A percentile compares a stretch with the other conserved stretches of the same genome.
Evolutionary conservation across 35 echinoderm and acorn worm species (phyloP).

Genomic region (Strongylocentrotus purpuratus): DNA sequence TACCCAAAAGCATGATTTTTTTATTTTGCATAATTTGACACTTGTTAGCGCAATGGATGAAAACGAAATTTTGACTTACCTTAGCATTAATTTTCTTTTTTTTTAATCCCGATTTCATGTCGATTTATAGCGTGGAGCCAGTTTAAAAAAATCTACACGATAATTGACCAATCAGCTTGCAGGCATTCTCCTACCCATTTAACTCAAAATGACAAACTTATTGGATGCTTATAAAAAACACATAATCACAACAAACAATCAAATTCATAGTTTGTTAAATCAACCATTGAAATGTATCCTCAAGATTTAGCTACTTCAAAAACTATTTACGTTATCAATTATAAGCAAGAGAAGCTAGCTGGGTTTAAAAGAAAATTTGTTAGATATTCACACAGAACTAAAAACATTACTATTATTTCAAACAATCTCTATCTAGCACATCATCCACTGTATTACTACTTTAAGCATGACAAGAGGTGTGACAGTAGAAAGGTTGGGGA

Average conservation of each 20-base stretch:
- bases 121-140: too few species aligned
- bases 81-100: too few species aligned
- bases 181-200: too few species aligned
- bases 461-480: not conserved
- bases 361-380: not conserved
- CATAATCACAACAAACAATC: too few species aligned
- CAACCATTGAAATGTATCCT: not conserved
- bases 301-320: too few species aligned
- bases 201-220: not conserved
- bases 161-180: too few species aligned
- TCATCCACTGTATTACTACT: not conserved
- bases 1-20: too few species aligned
- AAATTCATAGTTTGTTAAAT: not conserved
- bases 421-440: not conserved
- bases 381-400: not conserved
- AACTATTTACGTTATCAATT: not conserved
- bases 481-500: not conserved
- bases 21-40: too few species aligned
- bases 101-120: too few species aligned
- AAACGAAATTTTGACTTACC: too few species aligned
- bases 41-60: too few species aligned
- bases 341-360: not conserved
- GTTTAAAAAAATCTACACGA: too few species aligned
- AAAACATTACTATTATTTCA: not conserved
- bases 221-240: not conserved